These are phyloP conservation scores for Sparus aurata DNA, from an alignment of 2,797 vertebrate species.

Conservation along the genomic window DNA sequence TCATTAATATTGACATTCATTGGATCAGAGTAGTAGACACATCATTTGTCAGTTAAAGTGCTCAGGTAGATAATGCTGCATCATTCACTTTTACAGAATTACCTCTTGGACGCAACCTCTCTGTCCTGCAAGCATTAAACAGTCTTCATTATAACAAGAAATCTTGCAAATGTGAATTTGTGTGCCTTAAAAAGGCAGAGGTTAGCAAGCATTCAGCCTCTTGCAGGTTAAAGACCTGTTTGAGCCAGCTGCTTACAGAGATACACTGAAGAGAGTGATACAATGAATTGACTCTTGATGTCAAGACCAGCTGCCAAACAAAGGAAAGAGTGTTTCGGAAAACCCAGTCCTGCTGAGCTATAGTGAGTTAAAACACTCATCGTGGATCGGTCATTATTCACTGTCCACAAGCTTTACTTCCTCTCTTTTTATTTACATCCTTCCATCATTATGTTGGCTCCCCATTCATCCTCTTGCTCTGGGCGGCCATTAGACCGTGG, in stretches of 20 bases:
- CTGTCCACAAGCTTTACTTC: background rate
- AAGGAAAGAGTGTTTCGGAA: conserved; percentile 48
- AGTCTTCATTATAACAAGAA: background rate
- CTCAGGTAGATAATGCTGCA: background rate
- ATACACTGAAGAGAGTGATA: conserved; percentile 23
- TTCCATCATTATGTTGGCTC: conserved; percentile 18
- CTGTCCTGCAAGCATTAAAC: background rate
- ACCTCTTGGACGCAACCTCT: background rate
- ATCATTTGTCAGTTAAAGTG: background rate
- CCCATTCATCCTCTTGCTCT: conserved; percentile 27
- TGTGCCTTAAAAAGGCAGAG: background rate
- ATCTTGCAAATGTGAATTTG: background rate
- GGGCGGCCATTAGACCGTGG: conserved; percentile 30
- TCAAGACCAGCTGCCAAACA: conserved; percentile 55
- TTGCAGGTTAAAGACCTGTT: conserved; percentile 35
- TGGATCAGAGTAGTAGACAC: background rate
- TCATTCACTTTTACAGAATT: background rate
- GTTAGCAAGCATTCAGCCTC: conserved; percentile 2
- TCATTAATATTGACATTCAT: background rate
- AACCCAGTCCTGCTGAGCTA: conserved; percentile 22
- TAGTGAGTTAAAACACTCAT: conserved; percentile 11
- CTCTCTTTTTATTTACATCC: conserved; percentile 9
- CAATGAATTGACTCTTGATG: conserved; percentile 51
- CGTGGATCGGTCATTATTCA: background rate
- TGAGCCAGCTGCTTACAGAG: conserved; percentile 38